phyloP scores from a whole-genome alignment of 2,888 invertebrate genomes.

The Rhodophaea formosa region DNA sequence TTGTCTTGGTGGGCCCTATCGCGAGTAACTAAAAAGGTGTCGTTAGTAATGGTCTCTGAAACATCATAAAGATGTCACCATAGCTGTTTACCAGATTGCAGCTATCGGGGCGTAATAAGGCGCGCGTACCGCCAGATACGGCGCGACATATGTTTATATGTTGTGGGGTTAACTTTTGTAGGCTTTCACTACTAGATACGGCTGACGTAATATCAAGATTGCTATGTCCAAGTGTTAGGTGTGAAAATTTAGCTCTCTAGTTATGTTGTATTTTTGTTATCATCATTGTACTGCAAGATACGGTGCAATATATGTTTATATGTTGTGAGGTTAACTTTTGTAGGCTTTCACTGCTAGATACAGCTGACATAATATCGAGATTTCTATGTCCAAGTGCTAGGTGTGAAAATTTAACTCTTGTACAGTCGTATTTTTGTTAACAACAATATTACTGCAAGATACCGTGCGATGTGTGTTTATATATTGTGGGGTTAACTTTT shows the following conservation, averaged over 20 bases:
- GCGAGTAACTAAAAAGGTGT: constrained; percentile 79
- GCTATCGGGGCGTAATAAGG: constrained; percentile 63
- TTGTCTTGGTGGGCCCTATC: constrained; percentile 69
- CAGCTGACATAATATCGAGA: background rate
- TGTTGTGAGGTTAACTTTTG: background rate
- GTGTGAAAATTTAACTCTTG: too few species aligned
- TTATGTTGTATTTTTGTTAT: too few species aligned
- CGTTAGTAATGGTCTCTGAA: constrained; percentile 80
- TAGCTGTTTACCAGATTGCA: constrained; percentile 74
- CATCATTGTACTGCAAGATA: background rate
- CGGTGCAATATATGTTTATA: background rate
- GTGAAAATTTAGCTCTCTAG: too few species aligned
- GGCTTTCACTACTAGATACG: background rate
- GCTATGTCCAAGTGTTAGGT: background rate
- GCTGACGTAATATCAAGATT: background rate
- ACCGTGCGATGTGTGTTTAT: constrained; percentile 25
- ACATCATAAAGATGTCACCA: constrained; percentile 80
- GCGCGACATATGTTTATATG: constrained; percentile 14
- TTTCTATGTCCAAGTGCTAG: too few species aligned
- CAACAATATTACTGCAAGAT: constrained; percentile 53
- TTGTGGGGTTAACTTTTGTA: constrained; percentile 12
- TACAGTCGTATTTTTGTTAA: too few species aligned
- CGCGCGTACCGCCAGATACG: constrained; percentile 54
- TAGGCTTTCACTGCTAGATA: background rate
- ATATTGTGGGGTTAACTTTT: constrained; percentile 12